Evolutionary conservation across 2,113 vertebrate genomes (phyloP).

Genomic region (Laticauda laticaudata): DNA sequence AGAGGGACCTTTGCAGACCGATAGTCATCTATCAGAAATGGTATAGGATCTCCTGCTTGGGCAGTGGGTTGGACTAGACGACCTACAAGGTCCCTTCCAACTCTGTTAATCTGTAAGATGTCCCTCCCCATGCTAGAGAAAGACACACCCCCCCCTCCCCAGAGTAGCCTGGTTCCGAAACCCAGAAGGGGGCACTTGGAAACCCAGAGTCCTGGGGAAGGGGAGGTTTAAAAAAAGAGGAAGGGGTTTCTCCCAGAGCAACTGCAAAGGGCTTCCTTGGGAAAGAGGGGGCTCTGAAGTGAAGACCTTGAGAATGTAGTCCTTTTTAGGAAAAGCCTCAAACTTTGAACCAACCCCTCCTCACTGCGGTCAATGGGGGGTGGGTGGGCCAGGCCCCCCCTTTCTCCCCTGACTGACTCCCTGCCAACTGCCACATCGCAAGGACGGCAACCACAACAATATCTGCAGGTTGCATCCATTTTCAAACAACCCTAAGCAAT

Average conservation of each 20-base stretch:
- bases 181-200: neutral
- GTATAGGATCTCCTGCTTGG: no score
- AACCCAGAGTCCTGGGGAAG: neutral
- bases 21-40: no score
- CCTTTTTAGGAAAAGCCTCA: neutral
- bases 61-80: no score
- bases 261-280: neutral
- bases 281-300: no score
- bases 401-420: neutral
- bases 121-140: neutral
- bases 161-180: neutral
- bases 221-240: neutral
- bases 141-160: neutral
- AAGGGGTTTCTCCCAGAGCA: neutral
- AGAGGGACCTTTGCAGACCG: neutral
- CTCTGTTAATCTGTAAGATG: neutral
- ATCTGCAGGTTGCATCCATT: neutral
- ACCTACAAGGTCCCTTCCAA: no score
- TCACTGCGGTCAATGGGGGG: neutral
- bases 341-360: neutral
- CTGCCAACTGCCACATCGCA: neutral
- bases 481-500: neutral
- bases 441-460: neutral
- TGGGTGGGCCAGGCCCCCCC: neutral
- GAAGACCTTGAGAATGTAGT: neutral